Evolutionary conservation across 2,113 vertebrate genomes (phyloP).

Genomic region (Eptesicus fuscus): DNA sequence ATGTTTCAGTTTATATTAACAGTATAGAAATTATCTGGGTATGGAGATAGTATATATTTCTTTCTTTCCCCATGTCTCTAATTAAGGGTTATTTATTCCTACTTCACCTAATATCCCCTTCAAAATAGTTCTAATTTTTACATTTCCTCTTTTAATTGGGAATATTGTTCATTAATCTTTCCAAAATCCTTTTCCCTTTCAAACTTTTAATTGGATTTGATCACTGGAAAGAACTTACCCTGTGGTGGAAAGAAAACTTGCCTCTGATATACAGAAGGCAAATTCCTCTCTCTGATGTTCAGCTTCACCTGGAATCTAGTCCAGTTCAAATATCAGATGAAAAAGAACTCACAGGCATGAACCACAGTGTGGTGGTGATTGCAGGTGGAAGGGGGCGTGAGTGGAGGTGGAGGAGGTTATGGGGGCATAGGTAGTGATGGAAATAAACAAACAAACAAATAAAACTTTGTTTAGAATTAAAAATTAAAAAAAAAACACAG

Average conservation of each 20-base stretch:
- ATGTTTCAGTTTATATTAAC: neutral
- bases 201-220: neutral
- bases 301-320: neutral
- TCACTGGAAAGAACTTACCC: neutral
- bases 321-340: neutral
- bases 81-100: neutral
- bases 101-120: neutral
- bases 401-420: too few relatives aligned
- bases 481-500: too few relatives aligned
- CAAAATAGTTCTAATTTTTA: neutral
- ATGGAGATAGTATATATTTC: accelerated
- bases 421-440: too few relatives aligned
- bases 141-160: neutral
- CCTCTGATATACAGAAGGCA: neutral
- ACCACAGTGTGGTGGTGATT: too few relatives aligned
- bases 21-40: neutral
- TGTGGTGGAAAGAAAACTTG: neutral
- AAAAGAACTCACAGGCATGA: neutral
- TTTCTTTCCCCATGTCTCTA: neutral
- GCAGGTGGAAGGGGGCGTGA: too few relatives aligned
- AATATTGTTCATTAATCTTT: neutral
- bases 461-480: too few relatives aligned
- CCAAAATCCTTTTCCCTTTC: neutral
- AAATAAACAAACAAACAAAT: too few relatives aligned
- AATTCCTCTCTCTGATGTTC: neutral